Evolutionary conservation across 2,888 invertebrate species (phyloP).

Genomic region (Synergus gifuensis): DNA sequence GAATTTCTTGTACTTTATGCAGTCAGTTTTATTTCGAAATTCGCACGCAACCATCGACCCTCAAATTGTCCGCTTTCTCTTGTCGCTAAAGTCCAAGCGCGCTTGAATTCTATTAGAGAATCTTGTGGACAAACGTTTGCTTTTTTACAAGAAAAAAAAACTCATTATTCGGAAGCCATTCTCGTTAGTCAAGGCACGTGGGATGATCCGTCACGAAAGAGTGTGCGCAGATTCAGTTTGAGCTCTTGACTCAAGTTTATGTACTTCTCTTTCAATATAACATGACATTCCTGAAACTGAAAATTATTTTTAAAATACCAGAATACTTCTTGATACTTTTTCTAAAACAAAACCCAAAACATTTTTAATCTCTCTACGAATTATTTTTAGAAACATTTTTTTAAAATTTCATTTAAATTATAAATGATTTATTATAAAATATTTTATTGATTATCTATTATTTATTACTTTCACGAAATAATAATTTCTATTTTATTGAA

Average conservation of each 20-base stretch:
- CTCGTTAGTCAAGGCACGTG: slow-evolving; percentile 48
- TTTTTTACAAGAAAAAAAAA: slow-evolving; percentile 19
- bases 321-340: no score
- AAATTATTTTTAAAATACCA: neutral
- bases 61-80: slow-evolving; percentile 30
- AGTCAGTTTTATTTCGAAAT: slow-evolving; percentile 29
- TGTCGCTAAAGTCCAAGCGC: slow-evolving; percentile 2
- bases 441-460: no score
- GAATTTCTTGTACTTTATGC: slow-evolving; percentile 1
- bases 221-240: slow-evolving; percentile 17
- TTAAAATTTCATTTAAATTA: no score
- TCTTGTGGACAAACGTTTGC: neutral
- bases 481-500: neutral
- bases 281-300: neutral
- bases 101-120: slow-evolving; percentile 28
- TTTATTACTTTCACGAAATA: no score
- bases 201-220: slow-evolving; percentile 48
- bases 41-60: slow-evolving; percentile 33
- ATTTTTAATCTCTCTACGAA: neutral
- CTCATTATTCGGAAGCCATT: slow-evolving; percentile 32
- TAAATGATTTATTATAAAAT: no score
- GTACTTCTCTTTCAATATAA: neutral
- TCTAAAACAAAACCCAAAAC: neutral
- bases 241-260: slow-evolving; percentile 8
- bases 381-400: neutral